Evolutionary conservation across 1,140 invertebrate species (phyloP).

Genomic region (Adelges cooleyi): DNA sequence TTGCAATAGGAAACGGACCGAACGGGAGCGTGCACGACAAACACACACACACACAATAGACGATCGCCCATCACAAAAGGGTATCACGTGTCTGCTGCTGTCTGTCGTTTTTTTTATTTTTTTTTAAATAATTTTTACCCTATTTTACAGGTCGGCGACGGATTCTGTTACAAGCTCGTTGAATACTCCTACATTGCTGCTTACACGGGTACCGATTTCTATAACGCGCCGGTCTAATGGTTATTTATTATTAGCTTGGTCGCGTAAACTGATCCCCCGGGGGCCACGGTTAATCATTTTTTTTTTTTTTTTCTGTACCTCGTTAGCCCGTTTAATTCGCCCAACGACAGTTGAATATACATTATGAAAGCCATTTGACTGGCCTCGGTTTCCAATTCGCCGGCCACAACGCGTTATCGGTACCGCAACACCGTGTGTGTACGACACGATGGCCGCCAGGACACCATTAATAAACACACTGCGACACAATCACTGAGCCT

Average conservation of each 20-base stretch:
- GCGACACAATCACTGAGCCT: too few species aligned
- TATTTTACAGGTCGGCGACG: too few species aligned
- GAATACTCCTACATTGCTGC: too few species aligned
- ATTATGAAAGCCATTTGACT: slow-evolving; percentile 14
- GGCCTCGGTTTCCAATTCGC: slow-evolving; percentile 17
- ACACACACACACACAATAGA: background rate
- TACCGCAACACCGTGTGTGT: background rate
- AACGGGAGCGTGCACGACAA: too few species aligned
- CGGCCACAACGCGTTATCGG: background rate
- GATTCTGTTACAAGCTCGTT: slow-evolving; percentile 1
- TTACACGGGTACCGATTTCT: slow-evolving; percentile 15
- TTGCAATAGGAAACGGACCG: too few species aligned
- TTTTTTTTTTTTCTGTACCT: slow-evolving; percentile 19
- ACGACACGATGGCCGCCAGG: background rate
- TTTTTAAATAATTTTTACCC: too few species aligned
- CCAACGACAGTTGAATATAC: slow-evolving; percentile 9
- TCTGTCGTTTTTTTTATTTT: background rate
- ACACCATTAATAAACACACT: too few species aligned
- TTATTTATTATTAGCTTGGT: slow-evolving; percentile 26
- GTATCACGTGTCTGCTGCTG: slow-evolving; percentile 15
- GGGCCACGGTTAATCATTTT: too few species aligned
- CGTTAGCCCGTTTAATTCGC: slow-evolving; percentile 21
- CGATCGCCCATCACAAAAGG: background rate
- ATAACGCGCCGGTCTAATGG: slow-evolving; percentile 5
- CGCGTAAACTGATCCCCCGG: slow-evolving; percentile 10